Base-by-base conservation (phyloP, 1,140 invertebrate species). In the Brachystomella parvula region DNA sequence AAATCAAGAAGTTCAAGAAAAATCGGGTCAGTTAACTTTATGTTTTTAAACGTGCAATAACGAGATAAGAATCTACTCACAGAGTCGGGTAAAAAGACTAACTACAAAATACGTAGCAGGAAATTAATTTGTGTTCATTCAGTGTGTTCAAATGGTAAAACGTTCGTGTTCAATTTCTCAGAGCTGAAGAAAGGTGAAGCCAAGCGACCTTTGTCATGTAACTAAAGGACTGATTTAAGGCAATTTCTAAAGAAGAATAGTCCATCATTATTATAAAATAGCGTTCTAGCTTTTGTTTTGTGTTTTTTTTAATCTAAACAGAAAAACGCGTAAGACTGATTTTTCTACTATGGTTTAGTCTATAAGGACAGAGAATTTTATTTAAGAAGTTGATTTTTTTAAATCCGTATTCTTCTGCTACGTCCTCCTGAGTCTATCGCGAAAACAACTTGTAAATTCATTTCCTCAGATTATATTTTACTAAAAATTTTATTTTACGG, bases 181-280 rank as follows among this genome's bases (percentile, higher is more conserved):
- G 21, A 24, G 12, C 24, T 53, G 24, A 53, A 53, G 49, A 19
- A 39, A 39, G 19, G 12, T 17, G 24, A 53, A 53, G 9, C 49
- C 24, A 53, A 53, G 35, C 12, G 49, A 53, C 49, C 49, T 53
- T 53, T 44, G 9, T 44, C 24, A 17, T 53, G 49, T 53, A 53
- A 53, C 12, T 19, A 12, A 53, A 53, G 49, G 49, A 53, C 49
- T 53, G 49, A 53, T 53, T 53, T 53, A 53, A 53, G 49, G 24
- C 12, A 15, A 53, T 53, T 53, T 6, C 12, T 53, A 12, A 53
- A n/a, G n/a, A n/a, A n/a, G n/a, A n/a, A n/a, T n/a, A n/a, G n/a
- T n/a, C n/a, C n/a, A n/a, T n/a, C n/a, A n/a, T n/a, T n/a, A n/a
- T n/a, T n/a, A n/a, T n/a, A n/a, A n/a, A n/a, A n/a, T n/a, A n/a